These are phyloP conservation scores for Chelon labrosus DNA, from an alignment of 2,797 vertebrate genomes.

Conservation along the genomic window DNA sequence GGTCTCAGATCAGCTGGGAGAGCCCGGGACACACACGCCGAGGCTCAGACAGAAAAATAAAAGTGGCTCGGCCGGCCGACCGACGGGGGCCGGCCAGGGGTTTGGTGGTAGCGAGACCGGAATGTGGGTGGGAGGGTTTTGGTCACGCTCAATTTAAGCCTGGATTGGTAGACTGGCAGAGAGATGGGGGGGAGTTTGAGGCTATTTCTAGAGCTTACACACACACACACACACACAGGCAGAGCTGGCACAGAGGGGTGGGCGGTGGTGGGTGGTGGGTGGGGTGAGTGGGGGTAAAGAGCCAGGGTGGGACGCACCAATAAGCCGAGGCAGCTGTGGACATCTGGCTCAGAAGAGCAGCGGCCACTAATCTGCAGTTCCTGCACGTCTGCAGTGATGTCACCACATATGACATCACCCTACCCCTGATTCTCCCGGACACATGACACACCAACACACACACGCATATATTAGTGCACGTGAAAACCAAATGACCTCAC, in stretches of 20 bases:
- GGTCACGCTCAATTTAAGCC: slow-evolving; percentile 66
- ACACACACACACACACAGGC: slow-evolving; percentile 34
- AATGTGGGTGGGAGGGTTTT: slow-evolving; percentile 58
- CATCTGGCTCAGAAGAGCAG: slow-evolving; percentile 40
- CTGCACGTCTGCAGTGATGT: slow-evolving; percentile 76
- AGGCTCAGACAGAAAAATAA: slow-evolving; percentile 27
- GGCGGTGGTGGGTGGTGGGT: too few species aligned
- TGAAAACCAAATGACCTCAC: slow-evolving; percentile 32
- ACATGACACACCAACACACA: slow-evolving; percentile 31
- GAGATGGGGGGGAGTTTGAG: slow-evolving; percentile 42
- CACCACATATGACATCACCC: slow-evolving; percentile 79
- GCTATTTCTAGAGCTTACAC: slow-evolving; percentile 68
- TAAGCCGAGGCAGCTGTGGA: slow-evolving; percentile 65
- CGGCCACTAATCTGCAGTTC: slow-evolving; percentile 57
- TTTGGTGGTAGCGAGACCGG: slow-evolving; percentile 46
- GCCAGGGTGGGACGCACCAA: slow-evolving; percentile 37
- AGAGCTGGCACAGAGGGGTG: slow-evolving; percentile 45
- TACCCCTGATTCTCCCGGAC: slow-evolving; percentile 37
- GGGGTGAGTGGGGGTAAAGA: slow-evolving; percentile 30
- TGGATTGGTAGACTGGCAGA: slow-evolving; percentile 65
- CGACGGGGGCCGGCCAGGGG: slow-evolving; percentile 50
- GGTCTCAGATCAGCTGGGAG: slow-evolving; percentile 37
- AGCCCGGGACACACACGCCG: slow-evolving; percentile 34
- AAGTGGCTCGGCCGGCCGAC: slow-evolving; percentile 50
- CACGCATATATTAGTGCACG: slow-evolving; percentile 3